phyloP scores from a whole-genome alignment of 2,797 vertebrate genomes.

The Remorina albescens region DNA sequence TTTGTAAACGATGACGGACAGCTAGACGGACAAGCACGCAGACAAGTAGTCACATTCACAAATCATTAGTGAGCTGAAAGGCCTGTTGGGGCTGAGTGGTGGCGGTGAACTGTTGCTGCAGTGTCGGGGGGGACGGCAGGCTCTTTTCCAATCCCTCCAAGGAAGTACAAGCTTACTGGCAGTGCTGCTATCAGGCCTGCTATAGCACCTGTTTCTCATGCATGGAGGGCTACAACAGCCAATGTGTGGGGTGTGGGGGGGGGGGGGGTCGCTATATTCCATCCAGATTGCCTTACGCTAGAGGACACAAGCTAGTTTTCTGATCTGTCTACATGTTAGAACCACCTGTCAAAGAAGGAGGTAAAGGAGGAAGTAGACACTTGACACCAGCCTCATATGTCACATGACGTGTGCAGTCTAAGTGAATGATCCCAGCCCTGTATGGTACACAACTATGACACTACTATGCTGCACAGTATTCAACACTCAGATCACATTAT shows the following conservation, averaged over 20 bases:
- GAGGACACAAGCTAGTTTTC: background rate
- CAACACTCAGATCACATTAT: no score
- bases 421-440: background rate
- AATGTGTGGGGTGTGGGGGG: no score
- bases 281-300: background rate
- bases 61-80: conserved; percentile 58
- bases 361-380: background rate
- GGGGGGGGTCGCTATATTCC: no score
- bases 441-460: background rate
- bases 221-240: conserved; percentile 1
- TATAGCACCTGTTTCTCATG: background rate
- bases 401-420: background rate
- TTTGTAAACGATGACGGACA: conserved; percentile 55
- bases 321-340: background rate
- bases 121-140: conserved; percentile 9
- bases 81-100: conserved; percentile 38
- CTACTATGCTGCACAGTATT: background rate
- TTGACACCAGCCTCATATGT: no score
- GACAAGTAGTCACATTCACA: conserved; percentile 61
- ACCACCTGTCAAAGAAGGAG: no score
- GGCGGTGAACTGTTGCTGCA: conserved; percentile 15
- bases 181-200: conserved; percentile 46
- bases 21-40: conserved; percentile 26
- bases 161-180: conserved; percentile 40
- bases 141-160: conserved; percentile 28